A percentile compares a stretch with the other conserved stretches of the same genome.
phyloP scores from a whole-genome alignment of 2,113 vertebrate species.

The Symphodus melops region DNA sequence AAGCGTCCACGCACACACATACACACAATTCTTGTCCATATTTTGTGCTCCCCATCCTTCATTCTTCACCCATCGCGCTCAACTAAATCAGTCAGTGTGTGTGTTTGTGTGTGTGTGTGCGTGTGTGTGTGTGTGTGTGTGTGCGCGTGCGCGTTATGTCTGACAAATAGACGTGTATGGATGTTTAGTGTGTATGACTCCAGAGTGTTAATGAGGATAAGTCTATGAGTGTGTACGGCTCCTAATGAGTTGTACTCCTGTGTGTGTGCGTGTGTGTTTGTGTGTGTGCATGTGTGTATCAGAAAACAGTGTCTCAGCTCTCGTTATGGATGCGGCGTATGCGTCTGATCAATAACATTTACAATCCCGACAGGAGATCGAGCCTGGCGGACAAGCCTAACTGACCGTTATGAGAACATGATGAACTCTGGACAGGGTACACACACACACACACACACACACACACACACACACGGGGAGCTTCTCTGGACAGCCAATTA shows the following conservation, averaged over 20 bases:
- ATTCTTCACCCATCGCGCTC: slow-evolving; percentile 57
- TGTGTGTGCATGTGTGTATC: slow-evolving; percentile 33
- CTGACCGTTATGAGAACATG: slow-evolving; percentile 79
- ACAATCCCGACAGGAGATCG: slow-evolving; percentile 80
- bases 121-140: slow-evolving; percentile 31
- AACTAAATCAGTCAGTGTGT: slow-evolving; percentile 84
- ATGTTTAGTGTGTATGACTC: slow-evolving; percentile 72
- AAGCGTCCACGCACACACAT: slow-evolving; percentile 35
- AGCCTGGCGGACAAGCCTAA: slow-evolving; percentile 70
- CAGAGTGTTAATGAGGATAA: slow-evolving; percentile 76
- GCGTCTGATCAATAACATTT: slow-evolving; percentile 82
- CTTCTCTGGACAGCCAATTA: slow-evolving; percentile 81
- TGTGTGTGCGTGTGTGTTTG: slow-evolving; percentile 48
- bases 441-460: slow-evolving; percentile 26
- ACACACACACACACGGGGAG: slow-evolving; percentile 54
- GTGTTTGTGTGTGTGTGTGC: slow-evolving; percentile 35
- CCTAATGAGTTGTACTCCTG: slow-evolving; percentile 74
- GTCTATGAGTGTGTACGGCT: slow-evolving; percentile 72
- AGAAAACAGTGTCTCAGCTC: slow-evolving; percentile 59
- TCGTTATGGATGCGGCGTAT: slow-evolving; percentile 74
- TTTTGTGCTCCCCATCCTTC: slow-evolving; percentile 73
- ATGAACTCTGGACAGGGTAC: slow-evolving; percentile 71
- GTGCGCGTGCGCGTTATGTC: slow-evolving; percentile 29
- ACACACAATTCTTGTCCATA: slow-evolving; percentile 69
- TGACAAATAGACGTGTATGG: slow-evolving; percentile 66